Conservation (phyloP, 1,140 invertebrate species). For the Leptopilina boulardi region DNA sequence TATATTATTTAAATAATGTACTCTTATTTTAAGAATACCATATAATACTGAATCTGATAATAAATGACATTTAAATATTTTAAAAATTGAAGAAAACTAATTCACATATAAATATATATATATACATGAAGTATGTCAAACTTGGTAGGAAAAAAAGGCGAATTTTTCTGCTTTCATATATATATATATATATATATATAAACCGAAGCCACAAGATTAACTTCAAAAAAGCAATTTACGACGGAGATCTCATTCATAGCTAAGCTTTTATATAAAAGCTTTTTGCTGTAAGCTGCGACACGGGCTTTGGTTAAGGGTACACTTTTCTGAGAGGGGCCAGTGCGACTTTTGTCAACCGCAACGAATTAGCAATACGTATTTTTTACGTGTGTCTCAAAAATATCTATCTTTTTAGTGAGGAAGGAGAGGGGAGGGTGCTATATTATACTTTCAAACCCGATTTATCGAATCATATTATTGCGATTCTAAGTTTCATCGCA, state of each 20-base stretch:
- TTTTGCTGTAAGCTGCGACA: constrained; percentile 76
- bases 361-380: constrained; percentile 65
- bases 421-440: neutral
- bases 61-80: no score
- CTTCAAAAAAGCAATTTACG: constrained; percentile 73
- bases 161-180: constrained; percentile 58
- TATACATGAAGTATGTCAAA: constrained; percentile 49
- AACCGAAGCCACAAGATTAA: constrained; percentile 69
- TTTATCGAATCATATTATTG: no score
- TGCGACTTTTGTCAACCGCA: constrained; percentile 45
- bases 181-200: no score
- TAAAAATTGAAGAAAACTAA: neutral
- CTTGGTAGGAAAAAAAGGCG: constrained; percentile 53
- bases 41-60: no score
- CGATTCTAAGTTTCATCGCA: no score
- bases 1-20: no score
- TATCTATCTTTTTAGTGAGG: neutral
- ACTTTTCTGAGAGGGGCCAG: constrained; percentile 47
- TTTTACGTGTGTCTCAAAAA: constrained; percentile 49
- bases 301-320: constrained; percentile 52
- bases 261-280: constrained; percentile 75
- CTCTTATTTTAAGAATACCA: no score
- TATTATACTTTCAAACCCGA: neutral
- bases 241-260: constrained; percentile 71
- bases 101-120: neutral